phyloP scores from a whole-genome alignment of 2,113 vertebrate genomes.

The Panthera uncia region DNA sequence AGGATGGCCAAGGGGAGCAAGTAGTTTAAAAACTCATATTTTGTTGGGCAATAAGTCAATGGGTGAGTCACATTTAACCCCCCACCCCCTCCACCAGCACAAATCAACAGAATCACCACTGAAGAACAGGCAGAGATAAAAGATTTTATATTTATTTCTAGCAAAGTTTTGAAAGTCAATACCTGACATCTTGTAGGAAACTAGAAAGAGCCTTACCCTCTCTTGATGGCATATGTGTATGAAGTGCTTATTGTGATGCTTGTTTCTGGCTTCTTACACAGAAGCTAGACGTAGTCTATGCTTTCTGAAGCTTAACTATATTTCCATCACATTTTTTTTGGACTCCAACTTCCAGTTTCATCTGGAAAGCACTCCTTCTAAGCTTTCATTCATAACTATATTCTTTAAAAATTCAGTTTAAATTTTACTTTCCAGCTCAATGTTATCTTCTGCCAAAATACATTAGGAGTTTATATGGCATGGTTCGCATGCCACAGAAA shows the following conservation, averaged over 20 bases:
- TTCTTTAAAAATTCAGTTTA: not conserved
- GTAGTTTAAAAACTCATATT: conserved; percentile 55
- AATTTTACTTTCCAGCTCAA: not conserved
- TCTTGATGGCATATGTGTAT: not conserved
- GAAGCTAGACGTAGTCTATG: not conserved
- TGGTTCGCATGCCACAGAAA: not conserved
- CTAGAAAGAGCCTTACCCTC: not conserved
- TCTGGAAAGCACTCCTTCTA: not conserved
- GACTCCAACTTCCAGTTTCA: not conserved
- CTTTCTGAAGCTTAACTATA: not conserved
- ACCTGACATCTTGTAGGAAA: not conserved
- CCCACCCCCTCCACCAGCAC: not conserved
- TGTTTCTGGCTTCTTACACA: not conserved
- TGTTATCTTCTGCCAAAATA: not conserved
- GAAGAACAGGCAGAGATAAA: not conserved
- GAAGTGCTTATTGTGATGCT: not conserved
- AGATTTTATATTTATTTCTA: not conserved
- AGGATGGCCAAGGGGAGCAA: not conserved
- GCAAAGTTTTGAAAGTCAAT: conserved; percentile 12
- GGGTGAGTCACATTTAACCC: not conserved
- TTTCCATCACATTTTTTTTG: not conserved
- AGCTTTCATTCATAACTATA: not conserved
- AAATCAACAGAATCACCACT: conserved; percentile 7
- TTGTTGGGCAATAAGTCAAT: conserved; percentile 2
- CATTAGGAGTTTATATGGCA: not conserved